A percentile compares a stretch with the other conserved stretches of the same genome.
Evolutionary conservation across 1,140 invertebrate genomes (phyloP).

Genomic region (Drosophila tsacasi): DNA sequence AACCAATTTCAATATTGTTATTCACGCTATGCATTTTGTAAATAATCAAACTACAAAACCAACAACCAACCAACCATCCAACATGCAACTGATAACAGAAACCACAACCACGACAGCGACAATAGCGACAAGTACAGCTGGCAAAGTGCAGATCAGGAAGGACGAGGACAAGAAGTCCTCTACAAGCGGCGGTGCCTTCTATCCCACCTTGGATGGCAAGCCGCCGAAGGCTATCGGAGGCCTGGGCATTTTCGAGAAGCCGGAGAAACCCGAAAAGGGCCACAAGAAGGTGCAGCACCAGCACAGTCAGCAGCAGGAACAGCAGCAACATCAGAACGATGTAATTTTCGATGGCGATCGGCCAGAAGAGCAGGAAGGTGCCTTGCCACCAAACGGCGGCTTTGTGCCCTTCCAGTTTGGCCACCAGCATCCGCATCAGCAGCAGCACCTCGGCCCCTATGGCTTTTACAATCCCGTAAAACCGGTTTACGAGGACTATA

Average conservation of each 20-base stretch:
- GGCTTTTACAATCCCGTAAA: constrained; percentile 85
- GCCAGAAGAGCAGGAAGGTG: constrained; percentile 72
- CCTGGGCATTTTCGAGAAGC: constrained; percentile 68
- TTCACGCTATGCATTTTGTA: constrained; percentile 80
- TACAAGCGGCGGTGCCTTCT: constrained; percentile 64
- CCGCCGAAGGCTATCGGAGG: constrained; percentile 63
- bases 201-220: constrained; percentile 83
- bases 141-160: constrained; percentile 42
- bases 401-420: constrained; percentile 71
- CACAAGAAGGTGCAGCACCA: constrained; percentile 69
- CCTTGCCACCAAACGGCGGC: constrained; percentile 55
- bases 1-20: constrained; percentile 58
- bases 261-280: constrained; percentile 57
- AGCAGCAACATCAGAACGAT: constrained; percentile 78
- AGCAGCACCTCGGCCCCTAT: constrained; percentile 75
- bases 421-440: constrained; percentile 67
- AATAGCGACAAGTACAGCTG: constrained; percentile 40
- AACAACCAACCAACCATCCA: constrained; percentile 69
- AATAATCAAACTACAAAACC: constrained; percentile 72
- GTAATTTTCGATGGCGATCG: constrained; percentile 79
- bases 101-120: constrained; percentile 64
- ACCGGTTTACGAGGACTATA: constrained; percentile 75
- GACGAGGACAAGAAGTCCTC: constrained; percentile 70
- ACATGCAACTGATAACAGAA: constrained; percentile 77
- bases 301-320: constrained; percentile 48